Base-by-base conservation (phyloP, 2,113 vertebrate genomes). In the Melanostigma gelatinosum region DNA sequence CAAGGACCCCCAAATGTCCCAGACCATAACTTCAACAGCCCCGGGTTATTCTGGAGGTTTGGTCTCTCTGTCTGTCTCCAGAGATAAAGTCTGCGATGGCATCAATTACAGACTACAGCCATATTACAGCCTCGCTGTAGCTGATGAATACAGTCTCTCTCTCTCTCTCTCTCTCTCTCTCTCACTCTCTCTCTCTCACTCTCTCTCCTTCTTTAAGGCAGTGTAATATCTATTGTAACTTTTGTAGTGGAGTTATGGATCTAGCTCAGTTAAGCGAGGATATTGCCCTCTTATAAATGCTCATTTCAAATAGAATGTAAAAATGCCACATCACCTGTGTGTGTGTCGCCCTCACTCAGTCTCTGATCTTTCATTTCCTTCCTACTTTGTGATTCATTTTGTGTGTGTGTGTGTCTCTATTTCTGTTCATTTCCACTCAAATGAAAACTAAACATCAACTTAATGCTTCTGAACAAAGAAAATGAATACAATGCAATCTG, bases 211-310 rank as follows among this genome's bases (percentile, higher is more conserved):
- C 34, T 16, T 83, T 81, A 79, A 3, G 74, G 77, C 76, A 20
- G 11, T 52, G 74, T 77, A 65, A 75, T 85, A 87, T 89, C 70
- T 85, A 79, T 87, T 87, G 85, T 84, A 78, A 63, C 27, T 63
- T 84, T 90, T 81, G 68, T 72, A 73, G 78, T 77, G 72, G 65
- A 82, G 68, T 75, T 85, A 83, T 87, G 85, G 87, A 91, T 87
- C 65, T 40, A 81, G 55, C 72, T 48, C 15, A 27, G 61, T 61
- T 79, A 77, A 75, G 77, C 4, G 10, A 42, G 77, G 75, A 88
- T 86, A 81, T 87, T 71, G 24, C 67, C 60, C 72, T 77, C 61
- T 80, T 74, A 64, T 77, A 80, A 85, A 91, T 77, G 27, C 65
- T 77, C 32, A 68, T 89, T 84, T 84, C 10, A 29, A 57, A 77